Conservation (phyloP, 2,113 vertebrate genomes). For the Meleagris gallopavo region DNA sequence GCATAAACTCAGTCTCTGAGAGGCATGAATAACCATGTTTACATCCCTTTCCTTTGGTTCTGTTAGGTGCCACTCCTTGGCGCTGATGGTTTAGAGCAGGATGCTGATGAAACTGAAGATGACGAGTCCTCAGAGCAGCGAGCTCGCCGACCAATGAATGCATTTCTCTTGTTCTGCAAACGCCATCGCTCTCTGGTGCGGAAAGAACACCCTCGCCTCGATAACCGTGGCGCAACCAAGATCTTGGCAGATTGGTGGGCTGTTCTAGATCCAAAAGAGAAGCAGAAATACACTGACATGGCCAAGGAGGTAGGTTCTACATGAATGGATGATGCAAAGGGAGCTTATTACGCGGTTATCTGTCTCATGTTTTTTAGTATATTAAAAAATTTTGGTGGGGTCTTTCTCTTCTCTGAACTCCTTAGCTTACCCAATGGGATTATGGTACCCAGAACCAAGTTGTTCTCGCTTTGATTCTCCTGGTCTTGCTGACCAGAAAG, state of each 20-base stretch:
- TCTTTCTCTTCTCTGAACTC: neutral
- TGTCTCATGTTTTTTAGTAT: neutral
- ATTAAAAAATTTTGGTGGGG: neutral
- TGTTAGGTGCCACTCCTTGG: conserved; percentile 83
- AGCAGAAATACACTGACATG: conserved; percentile 99
- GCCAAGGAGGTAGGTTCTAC: conserved; percentile 92
- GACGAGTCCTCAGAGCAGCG: conserved; percentile 93
- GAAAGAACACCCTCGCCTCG: conserved; percentile 95
- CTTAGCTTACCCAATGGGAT: neutral
- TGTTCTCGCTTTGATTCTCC: neutral
- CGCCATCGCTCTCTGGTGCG: conserved; percentile 96
- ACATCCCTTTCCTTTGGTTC: conserved; percentile 22
- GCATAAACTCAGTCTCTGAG: neutral
- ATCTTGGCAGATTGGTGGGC: conserved; percentile 99
- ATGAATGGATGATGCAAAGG: neutral
- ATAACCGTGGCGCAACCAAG: conserved; percentile 98
- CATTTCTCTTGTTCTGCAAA: conserved; percentile 98
- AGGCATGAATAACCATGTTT: accelerated
- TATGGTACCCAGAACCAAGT: neutral
- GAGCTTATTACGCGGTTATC: neutral
- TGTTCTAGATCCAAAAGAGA: conserved; percentile 95
- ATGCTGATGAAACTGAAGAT: conserved; percentile 87
- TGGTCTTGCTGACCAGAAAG: neutral
- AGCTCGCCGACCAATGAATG: conserved; percentile 97
- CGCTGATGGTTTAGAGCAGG: conserved; percentile 83